A percentile compares a stretch with the other conserved stretches of the same genome.
phyloP scores from a whole-genome alignment of 2,113 vertebrate species.

The Danionella cerebrum region DNA sequence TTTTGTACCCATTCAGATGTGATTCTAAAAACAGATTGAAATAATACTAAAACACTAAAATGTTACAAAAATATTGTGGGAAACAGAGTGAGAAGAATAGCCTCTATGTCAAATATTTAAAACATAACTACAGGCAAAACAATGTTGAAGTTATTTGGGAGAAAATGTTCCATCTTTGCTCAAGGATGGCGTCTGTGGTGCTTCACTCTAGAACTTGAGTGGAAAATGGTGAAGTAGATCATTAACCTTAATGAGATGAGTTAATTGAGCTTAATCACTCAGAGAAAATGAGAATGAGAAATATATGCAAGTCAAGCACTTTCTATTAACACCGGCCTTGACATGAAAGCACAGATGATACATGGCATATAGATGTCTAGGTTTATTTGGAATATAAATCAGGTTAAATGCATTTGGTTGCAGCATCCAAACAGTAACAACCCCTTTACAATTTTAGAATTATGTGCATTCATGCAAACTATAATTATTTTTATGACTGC shows the following conservation, averaged over 20 bases:
- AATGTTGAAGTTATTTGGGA: background rate
- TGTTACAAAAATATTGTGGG: background rate
- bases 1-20: too few relatives aligned
- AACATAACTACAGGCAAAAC: background rate
- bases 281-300: slow-evolving; percentile 1
- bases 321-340: background rate
- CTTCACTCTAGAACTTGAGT: slow-evolving; percentile 10
- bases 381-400: slow-evolving; percentile 10
- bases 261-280: slow-evolving; percentile 24
- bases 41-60: too few relatives aligned
- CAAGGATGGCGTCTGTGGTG: background rate
- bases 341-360: background rate
- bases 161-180: background rate
- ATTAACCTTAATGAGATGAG: slow-evolving; percentile 26
- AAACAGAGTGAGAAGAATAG: background rate
- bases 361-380: background rate
- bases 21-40: too few relatives aligned
- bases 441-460: slow-evolving; percentile 2
- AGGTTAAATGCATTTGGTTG: background rate
- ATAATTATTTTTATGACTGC: background rate
- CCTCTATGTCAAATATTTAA: slow-evolving; percentile 1
- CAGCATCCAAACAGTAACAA: background rate
- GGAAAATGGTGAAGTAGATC: slow-evolving; percentile 15
- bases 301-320: background rate
- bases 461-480: background rate